Percentiles rank a stretch among this genome's conserved stretches.
Conservation (phyloP, 2,113 vertebrate species). For the Paradoxurus hermaphroditus region DNA sequence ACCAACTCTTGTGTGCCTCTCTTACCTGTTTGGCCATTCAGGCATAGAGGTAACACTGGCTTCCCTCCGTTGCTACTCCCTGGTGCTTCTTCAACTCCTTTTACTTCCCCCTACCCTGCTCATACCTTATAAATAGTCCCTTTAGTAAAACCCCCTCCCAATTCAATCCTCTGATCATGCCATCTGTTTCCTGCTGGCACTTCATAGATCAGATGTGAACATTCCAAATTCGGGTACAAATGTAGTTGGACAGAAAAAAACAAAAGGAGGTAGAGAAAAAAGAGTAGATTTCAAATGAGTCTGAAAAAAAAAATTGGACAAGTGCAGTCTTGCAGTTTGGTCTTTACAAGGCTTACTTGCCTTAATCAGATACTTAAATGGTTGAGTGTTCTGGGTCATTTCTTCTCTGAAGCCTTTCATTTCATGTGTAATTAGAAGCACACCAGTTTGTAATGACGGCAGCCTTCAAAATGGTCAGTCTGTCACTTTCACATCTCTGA, state of each 20-base stretch:
- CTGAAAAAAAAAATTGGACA: neutral
- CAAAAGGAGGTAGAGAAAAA: neutral
- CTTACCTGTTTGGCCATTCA: neutral
- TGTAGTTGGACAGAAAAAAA: slow-evolving; percentile 4
- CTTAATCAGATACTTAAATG: slow-evolving; percentile 33
- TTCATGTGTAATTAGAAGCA: slow-evolving; percentile 62
- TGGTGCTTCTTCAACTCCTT: neutral
- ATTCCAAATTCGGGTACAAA: neutral
- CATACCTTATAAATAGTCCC: neutral
- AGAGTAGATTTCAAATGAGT: neutral
- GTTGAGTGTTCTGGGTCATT: slow-evolving; percentile 42
- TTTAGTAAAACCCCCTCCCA: neutral
- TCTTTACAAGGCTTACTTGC: neutral
- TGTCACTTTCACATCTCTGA: slow-evolving; percentile 26
- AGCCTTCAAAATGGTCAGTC: slow-evolving; percentile 54
- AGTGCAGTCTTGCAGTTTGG: slow-evolving; percentile 33
- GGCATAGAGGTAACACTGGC: neutral
- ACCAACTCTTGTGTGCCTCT: neutral
- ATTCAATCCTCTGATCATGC: neutral
- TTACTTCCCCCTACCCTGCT: neutral
- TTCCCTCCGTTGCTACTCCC: neutral
- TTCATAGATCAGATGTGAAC: neutral
- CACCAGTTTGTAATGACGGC: slow-evolving; percentile 33
- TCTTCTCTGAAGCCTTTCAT: slow-evolving; percentile 51
- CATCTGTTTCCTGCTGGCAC: neutral